Conservation (phyloP, 2,113 vertebrate genomes). For the Phaethon lepturus region DNA sequence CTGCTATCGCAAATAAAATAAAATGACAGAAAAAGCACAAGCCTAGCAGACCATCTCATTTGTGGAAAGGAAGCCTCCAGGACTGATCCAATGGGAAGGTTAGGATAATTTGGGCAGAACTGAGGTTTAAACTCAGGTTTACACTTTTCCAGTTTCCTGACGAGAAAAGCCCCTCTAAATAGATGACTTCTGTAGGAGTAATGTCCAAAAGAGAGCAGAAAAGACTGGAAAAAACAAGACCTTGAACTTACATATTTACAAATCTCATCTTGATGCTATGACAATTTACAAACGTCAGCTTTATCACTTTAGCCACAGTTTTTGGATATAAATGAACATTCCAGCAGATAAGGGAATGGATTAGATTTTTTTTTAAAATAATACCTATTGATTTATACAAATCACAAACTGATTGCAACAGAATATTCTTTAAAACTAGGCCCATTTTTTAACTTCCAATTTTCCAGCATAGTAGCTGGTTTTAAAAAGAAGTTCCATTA, state of each 20-base stretch:
- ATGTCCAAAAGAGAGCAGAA: background rate
- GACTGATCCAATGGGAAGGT: background rate
- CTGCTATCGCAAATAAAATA: background rate
- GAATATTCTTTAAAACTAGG: background rate
- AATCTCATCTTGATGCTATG: background rate
- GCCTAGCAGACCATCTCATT: background rate
- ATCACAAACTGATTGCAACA: background rate
- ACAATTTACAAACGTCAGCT: background rate
- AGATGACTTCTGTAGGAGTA: background rate
- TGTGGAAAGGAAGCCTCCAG: background rate
- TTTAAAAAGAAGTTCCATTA: background rate
- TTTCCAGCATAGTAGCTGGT: background rate
- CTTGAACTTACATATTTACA: rapidly evolving
- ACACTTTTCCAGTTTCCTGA: background rate
- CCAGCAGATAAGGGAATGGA: background rate
- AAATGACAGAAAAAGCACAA: background rate
- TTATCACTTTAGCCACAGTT: background rate
- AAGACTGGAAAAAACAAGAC: background rate
- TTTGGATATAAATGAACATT: background rate
- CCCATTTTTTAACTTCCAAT: background rate
- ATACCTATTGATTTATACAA: background rate
- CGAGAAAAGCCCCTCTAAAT: background rate
- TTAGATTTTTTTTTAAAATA: background rate
- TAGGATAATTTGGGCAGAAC: background rate
- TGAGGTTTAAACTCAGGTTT: background rate